Percentiles rank a stretch among this genome's conserved stretches.
Evolutionary conservation across 2,113 vertebrate genomes (phyloP).

Genomic region (Eudyptes chrysolophus): DNA sequence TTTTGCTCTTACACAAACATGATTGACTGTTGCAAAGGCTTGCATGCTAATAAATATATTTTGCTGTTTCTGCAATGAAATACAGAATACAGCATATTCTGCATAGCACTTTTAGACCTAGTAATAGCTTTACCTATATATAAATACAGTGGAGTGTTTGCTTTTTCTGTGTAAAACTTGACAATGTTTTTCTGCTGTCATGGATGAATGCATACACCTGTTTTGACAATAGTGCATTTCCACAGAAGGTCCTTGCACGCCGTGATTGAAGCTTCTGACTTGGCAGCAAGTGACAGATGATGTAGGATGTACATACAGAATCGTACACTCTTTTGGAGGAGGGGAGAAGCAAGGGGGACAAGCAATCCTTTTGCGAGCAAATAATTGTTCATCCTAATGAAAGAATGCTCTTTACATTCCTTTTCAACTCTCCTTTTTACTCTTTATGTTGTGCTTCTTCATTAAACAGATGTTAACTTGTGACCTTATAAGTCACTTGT

Average conservation of each 20-base stretch:
- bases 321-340: fast-evolving
- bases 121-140: neutral
- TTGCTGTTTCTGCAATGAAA: neutral
- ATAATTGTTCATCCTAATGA: neutral
- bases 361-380: neutral
- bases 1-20: neutral
- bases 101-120: neutral
- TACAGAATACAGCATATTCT: neutral
- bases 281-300: neutral
- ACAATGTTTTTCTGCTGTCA: neutral
- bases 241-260: neutral
- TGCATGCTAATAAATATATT: neutral
- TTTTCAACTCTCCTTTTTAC: neutral
- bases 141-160: neutral
- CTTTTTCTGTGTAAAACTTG: neutral
- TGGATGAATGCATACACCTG: neutral
- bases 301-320: neutral
- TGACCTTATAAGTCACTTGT: neutral
- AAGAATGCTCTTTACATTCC: neutral
- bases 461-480: neutral
- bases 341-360: neutral
- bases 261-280: neutral
- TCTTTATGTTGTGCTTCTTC: neutral
- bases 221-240: neutral
- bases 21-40: neutral